phyloP scores from a whole-genome alignment of 2,113 vertebrate genomes.

The Gracilinanus agilis region DNA sequence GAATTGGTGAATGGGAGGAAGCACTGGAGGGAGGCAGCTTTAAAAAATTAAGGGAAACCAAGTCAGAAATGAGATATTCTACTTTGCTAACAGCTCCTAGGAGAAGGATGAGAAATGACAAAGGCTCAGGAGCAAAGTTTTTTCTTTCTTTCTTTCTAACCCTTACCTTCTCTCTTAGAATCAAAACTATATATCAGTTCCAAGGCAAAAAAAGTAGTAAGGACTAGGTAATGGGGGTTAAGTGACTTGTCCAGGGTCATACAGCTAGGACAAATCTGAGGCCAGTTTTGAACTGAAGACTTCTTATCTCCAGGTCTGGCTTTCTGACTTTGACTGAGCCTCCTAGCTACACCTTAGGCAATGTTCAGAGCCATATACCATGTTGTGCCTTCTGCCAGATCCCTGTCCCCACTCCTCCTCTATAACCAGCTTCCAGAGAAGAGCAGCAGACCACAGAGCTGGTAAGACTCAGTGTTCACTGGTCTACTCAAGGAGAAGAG shows the following conservation, averaged over 20 bases:
- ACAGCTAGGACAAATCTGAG: no score
- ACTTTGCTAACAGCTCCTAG: not conserved
- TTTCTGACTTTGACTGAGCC: not conserved
- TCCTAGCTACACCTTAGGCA: not conserved
- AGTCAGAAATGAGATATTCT: not conserved
- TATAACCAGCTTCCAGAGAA: no score
- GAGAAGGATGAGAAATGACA: not conserved
- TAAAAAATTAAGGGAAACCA: not conserved
- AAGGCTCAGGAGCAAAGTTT: no score
- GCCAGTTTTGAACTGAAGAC: not conserved
- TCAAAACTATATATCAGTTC: no score
- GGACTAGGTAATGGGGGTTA: no score
- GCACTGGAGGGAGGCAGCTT: not conserved
- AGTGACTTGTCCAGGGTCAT: no score
- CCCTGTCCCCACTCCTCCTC: not conserved
- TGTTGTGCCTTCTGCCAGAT: not conserved
- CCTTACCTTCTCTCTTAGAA: no score
- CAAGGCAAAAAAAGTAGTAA: no score
- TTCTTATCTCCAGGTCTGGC: not conserved
- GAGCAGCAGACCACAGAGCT: not conserved
- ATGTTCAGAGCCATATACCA: not conserved
- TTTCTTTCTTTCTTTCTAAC: no score
- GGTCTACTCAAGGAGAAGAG: conserved; percentile 1
- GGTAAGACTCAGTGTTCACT: conserved; percentile 22
- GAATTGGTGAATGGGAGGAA: not conserved